Evolutionary conservation across 2,888 invertebrate species (phyloP), one percentile per base, ranked within the genome.

Genomic region (Noctua janthina): DNA sequence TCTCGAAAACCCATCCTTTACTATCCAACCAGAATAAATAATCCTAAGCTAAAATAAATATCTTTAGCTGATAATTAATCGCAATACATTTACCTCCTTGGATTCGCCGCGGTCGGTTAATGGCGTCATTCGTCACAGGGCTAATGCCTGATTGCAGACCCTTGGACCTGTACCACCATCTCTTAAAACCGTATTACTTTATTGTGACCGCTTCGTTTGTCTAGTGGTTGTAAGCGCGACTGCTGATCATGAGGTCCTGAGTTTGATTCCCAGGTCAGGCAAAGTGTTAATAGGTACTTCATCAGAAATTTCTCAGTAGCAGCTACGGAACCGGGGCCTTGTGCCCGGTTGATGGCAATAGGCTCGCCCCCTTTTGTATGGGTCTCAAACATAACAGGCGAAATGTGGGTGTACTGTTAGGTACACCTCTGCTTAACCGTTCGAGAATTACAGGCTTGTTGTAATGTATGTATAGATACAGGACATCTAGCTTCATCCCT

Each of bases 1-100:
- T 29, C 6, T 43, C 0, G 35, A 67, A 82, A 59, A 35, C 15
- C 39, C 23, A 70, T 54, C 17, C 4, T 35, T 54, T 73, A 20
- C 79, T 59, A 71, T 43, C 59, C 35, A 59, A 29, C 67, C n/a
- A 49, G 62, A 76, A 79, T 85, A 83, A 86, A 85, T 89, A 81
- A 82, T 76, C 71, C 75, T 66, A 70, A 88, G 85, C 82, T 81
- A 74, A 79, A 88, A 85, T 85, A 79, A 88, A 89, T 81, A 76
- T 80, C 64, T 75, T 81, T 74, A 85, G 78, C 79, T 43, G 73
- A 78, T 83, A 88, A 90, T 84, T 88, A 86, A 90, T 90, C 67
- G 87, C 78, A 75, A 74, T 82, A 82, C 90, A 89, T 90, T 90
- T 87, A 79, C 87, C 83, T 71, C 83, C 79, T 78, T 74, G 88